phyloP scores from a whole-genome alignment of 2,888 invertebrate genomes.

The Aspidiotus destructor region DNA sequence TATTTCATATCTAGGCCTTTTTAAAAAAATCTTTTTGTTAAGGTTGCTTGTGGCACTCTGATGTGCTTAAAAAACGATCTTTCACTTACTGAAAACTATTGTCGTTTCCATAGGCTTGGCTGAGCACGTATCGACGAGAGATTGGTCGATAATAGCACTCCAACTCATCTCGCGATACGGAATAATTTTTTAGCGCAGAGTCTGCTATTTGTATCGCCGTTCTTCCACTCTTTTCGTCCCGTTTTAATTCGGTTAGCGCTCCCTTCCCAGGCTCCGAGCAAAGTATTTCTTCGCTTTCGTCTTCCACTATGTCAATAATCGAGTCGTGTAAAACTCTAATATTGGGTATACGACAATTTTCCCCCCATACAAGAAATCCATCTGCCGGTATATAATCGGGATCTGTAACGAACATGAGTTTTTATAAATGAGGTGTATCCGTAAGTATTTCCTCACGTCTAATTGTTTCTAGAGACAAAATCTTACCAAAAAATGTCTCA shows the following conservation, averaged over 20 bases:
- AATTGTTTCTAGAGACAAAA: too few relatives aligned
- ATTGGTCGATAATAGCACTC: not conserved
- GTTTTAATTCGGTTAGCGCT: not conserved
- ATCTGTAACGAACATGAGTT: too few relatives aligned
- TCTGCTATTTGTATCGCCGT: not conserved
- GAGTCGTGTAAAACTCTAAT: slow-evolving; percentile 44
- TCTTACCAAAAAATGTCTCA: too few relatives aligned
- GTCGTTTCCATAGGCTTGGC: not conserved
- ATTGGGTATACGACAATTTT: slow-evolving; percentile 54
- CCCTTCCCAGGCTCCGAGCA: not conserved
- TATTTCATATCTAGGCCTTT: too few relatives aligned
- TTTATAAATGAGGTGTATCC: too few relatives aligned
- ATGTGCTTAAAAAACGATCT: not conserved
- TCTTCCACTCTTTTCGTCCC: not conserved
- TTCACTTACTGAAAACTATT: not conserved
- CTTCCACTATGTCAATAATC: not conserved
- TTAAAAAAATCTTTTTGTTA: too few relatives aligned
- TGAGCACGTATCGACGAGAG: not conserved
- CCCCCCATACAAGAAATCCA: slow-evolving; percentile 49
- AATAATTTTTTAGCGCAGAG: not conserved
- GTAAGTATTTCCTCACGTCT: too few relatives aligned
- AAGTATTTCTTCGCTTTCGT: not conserved
- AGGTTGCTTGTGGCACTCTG: not conserved
- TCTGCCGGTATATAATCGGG: slow-evolving; percentile 33
- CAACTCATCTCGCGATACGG: not conserved